phyloP scores from a whole-genome alignment of 2,113 vertebrate species.

The Sus scrofa region T2T-Sscrofa CM000814.6:116844501-116845000 shows the following conservation, averaged over 20 bases:
- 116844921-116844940: not conserved
- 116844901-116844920: conserved; percentile 2
- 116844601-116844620: too few species aligned
- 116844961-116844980: not conserved
- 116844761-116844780: not conserved
- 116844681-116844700: not conserved
- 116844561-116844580: too few species aligned
- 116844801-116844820: not conserved
- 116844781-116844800: not conserved
- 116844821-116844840: not conserved
- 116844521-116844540: too few species aligned
- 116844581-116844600: too few species aligned
- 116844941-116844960: not conserved
- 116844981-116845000: not conserved
- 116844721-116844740: not conserved
- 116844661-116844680: not conserved
- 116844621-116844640: not conserved
- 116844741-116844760: not conserved
- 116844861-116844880: not conserved
- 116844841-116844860: not conserved
- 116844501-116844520: too few species aligned
- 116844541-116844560: too few species aligned
- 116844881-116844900: not conserved
- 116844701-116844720: not conserved
- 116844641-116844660: not conserved